phyloP scores from a whole-genome alignment of 1,140 invertebrate species.

The Hydropsyche tenuis region DNA sequence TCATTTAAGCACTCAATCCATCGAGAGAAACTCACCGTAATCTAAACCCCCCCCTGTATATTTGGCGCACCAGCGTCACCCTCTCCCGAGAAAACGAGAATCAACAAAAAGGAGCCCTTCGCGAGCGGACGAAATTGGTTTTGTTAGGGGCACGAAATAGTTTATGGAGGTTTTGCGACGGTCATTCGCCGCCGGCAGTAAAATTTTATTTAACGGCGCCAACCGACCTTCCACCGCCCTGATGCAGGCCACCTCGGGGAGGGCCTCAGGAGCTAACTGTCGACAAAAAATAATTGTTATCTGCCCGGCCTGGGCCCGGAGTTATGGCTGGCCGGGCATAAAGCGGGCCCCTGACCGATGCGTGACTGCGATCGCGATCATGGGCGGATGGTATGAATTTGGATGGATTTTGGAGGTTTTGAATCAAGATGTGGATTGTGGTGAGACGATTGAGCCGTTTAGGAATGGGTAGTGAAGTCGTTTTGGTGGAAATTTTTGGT shows the following conservation, averaged over 20 bases:
- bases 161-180: slow-evolving; percentile 47
- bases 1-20: too few relatives aligned
- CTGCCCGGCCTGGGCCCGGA: background rate
- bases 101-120: slow-evolving; percentile 35
- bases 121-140: slow-evolving; percentile 44
- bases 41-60: too few relatives aligned
- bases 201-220: slow-evolving; percentile 48
- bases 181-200: slow-evolving; percentile 39
- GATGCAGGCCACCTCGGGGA: background rate
- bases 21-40: too few relatives aligned
- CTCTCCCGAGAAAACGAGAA: slow-evolving; percentile 39
- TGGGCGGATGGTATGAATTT: too few relatives aligned
- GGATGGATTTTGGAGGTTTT: too few relatives aligned
- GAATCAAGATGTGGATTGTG: too few relatives aligned
- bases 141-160: slow-evolving; percentile 47
- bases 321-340: background rate
- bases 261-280: background rate
- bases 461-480: too few relatives aligned
- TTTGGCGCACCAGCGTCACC: too few relatives aligned
- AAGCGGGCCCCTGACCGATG: background rate
- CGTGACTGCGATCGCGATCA: too few relatives aligned
- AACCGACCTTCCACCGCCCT: background rate
- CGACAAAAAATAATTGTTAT: slow-evolving; percentile 28
- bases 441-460: too few relatives aligned
- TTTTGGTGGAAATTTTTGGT: too few relatives aligned